Evolutionary conservation across 92 coral and sea anemone genomes (phyloP), one percentile per base, ranked within the genome.

Genomic region (Porites divaricata): DNA sequence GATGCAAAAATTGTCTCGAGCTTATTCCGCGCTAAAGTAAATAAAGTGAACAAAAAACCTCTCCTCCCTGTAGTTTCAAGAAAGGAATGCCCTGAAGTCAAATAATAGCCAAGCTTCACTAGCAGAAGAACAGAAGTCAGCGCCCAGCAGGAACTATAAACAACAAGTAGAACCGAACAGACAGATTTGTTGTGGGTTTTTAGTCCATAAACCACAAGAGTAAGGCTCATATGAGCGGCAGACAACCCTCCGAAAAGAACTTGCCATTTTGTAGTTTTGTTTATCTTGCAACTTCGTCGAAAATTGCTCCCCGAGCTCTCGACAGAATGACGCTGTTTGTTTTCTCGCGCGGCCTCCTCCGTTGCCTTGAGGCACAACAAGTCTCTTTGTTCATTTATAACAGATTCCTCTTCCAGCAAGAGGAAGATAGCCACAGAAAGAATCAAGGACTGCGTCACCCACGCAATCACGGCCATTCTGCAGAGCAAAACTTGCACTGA

Each of bases 191-290:
- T 23, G 63, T 54, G 79, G 64, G 66, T 45, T 72, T 53, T 65
- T 4, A 82, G 23, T 1, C 70, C 23, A 41, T 53, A 41, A 23
- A 57, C 20, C 63, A 72, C 51, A 15, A 24, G 2, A 17, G 72
- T 0, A 1, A 72, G 25, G 14, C 26, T 49, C 16, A 24, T 48
- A 25, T 61, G 79, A 20, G 22, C 71, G 56, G 22, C 48, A 11
- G 86, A 23, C 8, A 82, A 52, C 8, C 15, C 19, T 45, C 78
- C 79, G 22, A 82, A 82, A 19, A 21, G 12, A 48, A 63, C 62
- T 49, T 71, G 86, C 86, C 86, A 82, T 23, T 50, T 72, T 24
- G 63, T 57, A 21, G 53, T 15, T 63, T 62, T 82, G 51, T 82
- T 52, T 23, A 82, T 10, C 70, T 21, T 62, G 63, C 52, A 72